These are phyloP conservation scores for Itoplectis maculator DNA, from an alignment of 2,888 invertebrate species.

Conservation along the genomic window DNA sequence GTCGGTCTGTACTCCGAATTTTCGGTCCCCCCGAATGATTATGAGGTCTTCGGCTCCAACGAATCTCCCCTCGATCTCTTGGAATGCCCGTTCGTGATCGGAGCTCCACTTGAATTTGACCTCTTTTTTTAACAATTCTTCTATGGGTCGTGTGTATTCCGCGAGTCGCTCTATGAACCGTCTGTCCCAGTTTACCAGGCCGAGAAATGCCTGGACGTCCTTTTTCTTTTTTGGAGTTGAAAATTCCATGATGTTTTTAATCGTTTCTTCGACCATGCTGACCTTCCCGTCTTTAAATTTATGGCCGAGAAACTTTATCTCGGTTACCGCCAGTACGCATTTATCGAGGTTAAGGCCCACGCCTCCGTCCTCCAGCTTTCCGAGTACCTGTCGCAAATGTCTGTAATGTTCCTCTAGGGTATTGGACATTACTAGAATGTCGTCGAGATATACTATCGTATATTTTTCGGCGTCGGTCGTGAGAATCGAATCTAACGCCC, in stretches of 20 bases:
- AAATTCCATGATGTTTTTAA: constrained; percentile 14
- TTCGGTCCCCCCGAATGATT: not conserved
- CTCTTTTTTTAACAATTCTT: constrained; percentile 27
- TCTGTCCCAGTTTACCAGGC: constrained; percentile 43
- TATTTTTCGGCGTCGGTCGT: constrained; percentile 13
- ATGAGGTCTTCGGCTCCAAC: not conserved
- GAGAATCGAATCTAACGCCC: constrained; percentile 45
- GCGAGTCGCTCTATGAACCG: constrained; percentile 27
- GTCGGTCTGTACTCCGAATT: constrained; percentile 34
- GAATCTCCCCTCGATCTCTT: constrained; percentile 26
- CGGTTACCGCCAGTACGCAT: constrained; percentile 66
- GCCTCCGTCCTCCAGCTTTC: constrained; percentile 29
- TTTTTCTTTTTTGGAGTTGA: constrained; percentile 27
- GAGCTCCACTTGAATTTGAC: constrained; percentile 19
- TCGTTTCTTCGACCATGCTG: too few relatives aligned
- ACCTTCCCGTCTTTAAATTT: constrained; percentile 3
- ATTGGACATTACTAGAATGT: constrained; percentile 48
- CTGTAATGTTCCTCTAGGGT: constrained; percentile 26
- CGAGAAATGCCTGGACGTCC: constrained; percentile 15
- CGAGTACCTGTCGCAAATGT: constrained; percentile 35
- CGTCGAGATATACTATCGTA: constrained; percentile 50
- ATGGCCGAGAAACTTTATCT: constrained; percentile 71
- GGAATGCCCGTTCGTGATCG: constrained; percentile 33
- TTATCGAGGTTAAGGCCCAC: constrained; percentile 65
- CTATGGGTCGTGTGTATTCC: constrained; percentile 21